Evolutionary conservation across 2,888 invertebrate species (phyloP), one percentile per base, ranked within the genome.

Genomic region (Cerastis rubricosa): DNA sequence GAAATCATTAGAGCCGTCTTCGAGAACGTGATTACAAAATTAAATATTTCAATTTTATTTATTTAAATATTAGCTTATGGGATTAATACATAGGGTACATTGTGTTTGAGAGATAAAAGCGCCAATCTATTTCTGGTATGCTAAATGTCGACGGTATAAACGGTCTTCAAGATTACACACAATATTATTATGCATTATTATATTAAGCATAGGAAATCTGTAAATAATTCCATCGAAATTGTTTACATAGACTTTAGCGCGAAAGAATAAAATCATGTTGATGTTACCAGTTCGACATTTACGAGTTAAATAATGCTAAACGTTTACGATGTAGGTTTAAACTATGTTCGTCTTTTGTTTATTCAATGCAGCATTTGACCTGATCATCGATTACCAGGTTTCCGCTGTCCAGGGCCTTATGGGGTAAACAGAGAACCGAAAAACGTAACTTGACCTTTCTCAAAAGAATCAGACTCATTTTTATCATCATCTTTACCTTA

Each of bases 271-370:
- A 70, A 63, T 43, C 7, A 43, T 29, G 19, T 22, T 68, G 40
- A 78, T 79, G 35, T 51, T 25, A 43, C 47, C 2, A n/a, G n/a
- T 45, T 61, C 9, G 25, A 61, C 45, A 63, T 77, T 79, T 71
- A 80, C 45, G 80, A 79, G 45, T 45, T 17, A 8, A 68, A 51
- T 69, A 61, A 54, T 11, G 45, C 2, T 29, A 79, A 70, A 35
- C 35, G 9, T 47, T 71, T 47, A 54, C 22, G 47, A 54, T 63
- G 25, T 54, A 64, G 22, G 17, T 49, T 51, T 17, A 71, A 35
- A 25, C 57, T 74, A 22, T 61, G 22, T 12, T 47, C 5, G 14
- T 35, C 7, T 35, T 54, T 35, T 35, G 25, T 43, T 73, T 72
- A 43, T 54, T 54, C n/a, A 19, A 40, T 45, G 22, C 29, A 45